A percentile compares a stretch with the other conserved stretches of the same genome.
These are phyloP conservation scores for Zapornia atra DNA, from an alignment of 2,113 vertebrate species.

Conservation along the genomic window DNA sequence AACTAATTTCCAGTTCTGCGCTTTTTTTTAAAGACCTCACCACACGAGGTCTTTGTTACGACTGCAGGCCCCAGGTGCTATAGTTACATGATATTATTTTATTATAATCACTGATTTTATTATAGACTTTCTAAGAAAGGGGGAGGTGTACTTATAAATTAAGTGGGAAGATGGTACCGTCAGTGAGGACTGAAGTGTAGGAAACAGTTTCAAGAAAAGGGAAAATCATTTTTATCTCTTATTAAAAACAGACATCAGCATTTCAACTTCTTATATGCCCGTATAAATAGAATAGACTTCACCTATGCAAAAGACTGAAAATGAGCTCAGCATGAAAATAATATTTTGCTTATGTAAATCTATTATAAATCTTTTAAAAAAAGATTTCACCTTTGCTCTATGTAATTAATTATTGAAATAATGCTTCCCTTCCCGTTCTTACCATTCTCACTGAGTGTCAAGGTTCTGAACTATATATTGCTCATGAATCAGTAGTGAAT, in stretches of 20 bases:
- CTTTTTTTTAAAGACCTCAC: not conserved
- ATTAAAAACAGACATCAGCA: not conserved
- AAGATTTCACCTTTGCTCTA: not conserved
- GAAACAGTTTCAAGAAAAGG: not conserved
- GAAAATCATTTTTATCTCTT: not conserved
- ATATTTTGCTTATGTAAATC: not conserved
- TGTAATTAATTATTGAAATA: constrained; percentile 1
- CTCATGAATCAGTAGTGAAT: not conserved
- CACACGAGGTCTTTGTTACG: not conserved
- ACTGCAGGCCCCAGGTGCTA: not conserved
- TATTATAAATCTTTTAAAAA: not conserved
- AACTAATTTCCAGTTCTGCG: constrained; percentile 22
- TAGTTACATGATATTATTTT: not conserved
- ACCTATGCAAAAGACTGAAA: not conserved
- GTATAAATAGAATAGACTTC: not conserved
- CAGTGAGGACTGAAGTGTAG: not conserved
- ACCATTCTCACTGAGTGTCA: not conserved
- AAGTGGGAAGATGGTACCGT: not conserved
- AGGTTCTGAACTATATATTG: not conserved
- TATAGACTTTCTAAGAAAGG: not conserved
- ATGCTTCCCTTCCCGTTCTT: not conserved
- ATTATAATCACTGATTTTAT: not conserved
- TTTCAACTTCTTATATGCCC: not conserved
- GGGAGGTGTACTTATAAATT: not conserved
- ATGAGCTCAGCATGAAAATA: not conserved